These are phyloP conservation scores for Coecobrya sp. DNA, from an alignment of 2,888 invertebrate genomes.

Conservation along the genomic window DNA sequence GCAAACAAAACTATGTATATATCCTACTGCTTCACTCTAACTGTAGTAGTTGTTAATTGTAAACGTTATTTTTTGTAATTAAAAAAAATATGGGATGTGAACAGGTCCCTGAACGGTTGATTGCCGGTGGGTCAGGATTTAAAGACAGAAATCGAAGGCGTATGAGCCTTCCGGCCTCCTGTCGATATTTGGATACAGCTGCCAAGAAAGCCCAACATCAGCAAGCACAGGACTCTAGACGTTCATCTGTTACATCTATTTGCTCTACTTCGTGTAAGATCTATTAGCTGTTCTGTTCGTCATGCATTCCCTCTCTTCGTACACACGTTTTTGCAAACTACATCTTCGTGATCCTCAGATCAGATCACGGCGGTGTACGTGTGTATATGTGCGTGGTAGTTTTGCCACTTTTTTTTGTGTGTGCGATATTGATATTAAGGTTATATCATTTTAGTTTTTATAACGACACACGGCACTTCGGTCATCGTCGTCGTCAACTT, in stretches of 20 bases:
- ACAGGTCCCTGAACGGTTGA: constrained; percentile 87
- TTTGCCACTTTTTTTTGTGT: background rate
- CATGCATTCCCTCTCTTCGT: background rate
- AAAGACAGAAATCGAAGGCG: constrained; percentile 87
- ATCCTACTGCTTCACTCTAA: background rate
- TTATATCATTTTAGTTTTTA: background rate
- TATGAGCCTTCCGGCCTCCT: constrained; percentile 87
- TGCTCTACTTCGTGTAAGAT: constrained; percentile 87
- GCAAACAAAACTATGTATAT: too few species aligned
- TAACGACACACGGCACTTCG: background rate
- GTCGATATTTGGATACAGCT: constrained; percentile 87
- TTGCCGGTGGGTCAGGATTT: constrained; percentile 87
- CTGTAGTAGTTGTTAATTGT: background rate
- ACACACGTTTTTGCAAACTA: background rate
- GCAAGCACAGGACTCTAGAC: constrained; percentile 86
- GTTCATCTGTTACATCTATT: constrained; percentile 87
- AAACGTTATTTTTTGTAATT: background rate
- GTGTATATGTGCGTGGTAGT: background rate
- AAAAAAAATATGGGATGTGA: constrained; percentile 49
- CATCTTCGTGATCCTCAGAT: too few species aligned
- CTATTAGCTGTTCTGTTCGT: constrained; percentile 51
- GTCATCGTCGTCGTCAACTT: background rate
- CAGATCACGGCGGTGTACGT: background rate
- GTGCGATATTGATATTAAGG: constrained; percentile 41
- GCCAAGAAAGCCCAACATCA: constrained; percentile 84